phyloP scores from a whole-genome alignment of 2,113 vertebrate species.

The Strix uralensis region DNA sequence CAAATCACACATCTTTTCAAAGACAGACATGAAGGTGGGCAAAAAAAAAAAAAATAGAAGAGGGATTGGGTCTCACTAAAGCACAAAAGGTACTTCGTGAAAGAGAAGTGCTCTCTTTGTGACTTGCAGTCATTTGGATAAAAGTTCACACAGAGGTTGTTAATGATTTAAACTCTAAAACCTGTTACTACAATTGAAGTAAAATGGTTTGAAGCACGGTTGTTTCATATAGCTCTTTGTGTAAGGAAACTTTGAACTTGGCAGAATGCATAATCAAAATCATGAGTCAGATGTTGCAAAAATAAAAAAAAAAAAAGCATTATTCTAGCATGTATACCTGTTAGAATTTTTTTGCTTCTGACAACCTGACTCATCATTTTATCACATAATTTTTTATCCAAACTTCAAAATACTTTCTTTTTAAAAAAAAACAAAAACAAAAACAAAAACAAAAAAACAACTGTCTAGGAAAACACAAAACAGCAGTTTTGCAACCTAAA shows the following conservation, averaged over 20 bases:
- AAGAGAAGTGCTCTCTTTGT: constrained; percentile 72
- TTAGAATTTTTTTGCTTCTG: constrained; percentile 43
- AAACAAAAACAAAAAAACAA: neutral
- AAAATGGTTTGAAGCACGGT: constrained; percentile 66
- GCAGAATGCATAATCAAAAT: constrained; percentile 69
- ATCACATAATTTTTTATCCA: constrained; percentile 55
- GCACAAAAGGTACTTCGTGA: constrained; percentile 74
- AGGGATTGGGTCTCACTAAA: constrained; percentile 64
- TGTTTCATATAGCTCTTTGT: constrained; percentile 74
- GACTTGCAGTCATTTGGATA: constrained; percentile 79
- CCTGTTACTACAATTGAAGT: constrained; percentile 78
- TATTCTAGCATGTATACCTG: constrained; percentile 59
- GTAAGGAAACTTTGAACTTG: constrained; percentile 74
- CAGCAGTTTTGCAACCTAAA: neutral
- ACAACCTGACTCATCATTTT: constrained; percentile 68
- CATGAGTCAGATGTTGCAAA: constrained; percentile 71
- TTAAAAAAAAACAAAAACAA: neutral
- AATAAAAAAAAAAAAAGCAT: constrained; percentile 48
- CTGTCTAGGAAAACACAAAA: neutral
- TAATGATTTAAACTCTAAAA: constrained; percentile 84
- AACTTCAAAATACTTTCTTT: constrained; percentile 30
- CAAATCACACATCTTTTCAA: constrained; percentile 76
- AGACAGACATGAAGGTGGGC: constrained; percentile 66
- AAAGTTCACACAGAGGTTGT: constrained; percentile 78
- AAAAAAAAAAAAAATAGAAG: constrained; percentile 22